Base-by-base conservation (phyloP, 2,797 vertebrate genomes). In the Argya squamiceps region DNA sequence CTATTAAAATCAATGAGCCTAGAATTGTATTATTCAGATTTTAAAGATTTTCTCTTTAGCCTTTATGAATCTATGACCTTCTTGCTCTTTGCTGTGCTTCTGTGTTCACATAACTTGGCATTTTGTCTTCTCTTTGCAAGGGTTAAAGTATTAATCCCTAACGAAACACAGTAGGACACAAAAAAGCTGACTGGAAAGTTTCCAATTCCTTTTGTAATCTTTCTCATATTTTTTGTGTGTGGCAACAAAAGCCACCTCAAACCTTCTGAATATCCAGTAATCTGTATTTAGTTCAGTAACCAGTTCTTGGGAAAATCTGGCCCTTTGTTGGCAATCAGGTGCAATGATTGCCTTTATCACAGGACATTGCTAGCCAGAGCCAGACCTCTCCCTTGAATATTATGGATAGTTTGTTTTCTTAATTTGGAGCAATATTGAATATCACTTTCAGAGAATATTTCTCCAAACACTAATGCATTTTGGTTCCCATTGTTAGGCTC, bases 1-100 rank as follows among this genome's bases (percentile, higher is more conserved):
- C 67, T 37, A 53, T 89, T 92, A 87, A 89, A 91, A 79, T 80
- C 88, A 91, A 47, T 78, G 84, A 91, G 75, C 56, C 56, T 26
- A 60, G 36, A 80, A 89, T 32, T 74, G 6, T 75, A 53, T 89
- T 78, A 83, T 58, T 88, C 78, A 84, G 41, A 64, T 84, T 91
- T 89, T 64, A 67, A 90, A 73, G 41, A 60, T 84, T 94, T 93
- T 73, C 59, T 89, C 32, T 39, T n/a, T 50, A 58, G 21, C 43
- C 65, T 82, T 80, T 63, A 52, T 81, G 47, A 76, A 75, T 60
- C 36, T 15, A 13, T 81, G 71, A 78, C 27, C 43, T 79, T 75
- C 37, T 47, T 67, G 22, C 60, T 89, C 67, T 49, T 79, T 77
- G 46, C 23, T 34, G 41, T 43, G 29, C 43, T 52, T 16, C 50